Evolutionary conservation across 1,140 invertebrate genomes (phyloP), one percentile per base, ranked within the genome.

Genomic region (Drosophila sulfurigaster): DNA sequence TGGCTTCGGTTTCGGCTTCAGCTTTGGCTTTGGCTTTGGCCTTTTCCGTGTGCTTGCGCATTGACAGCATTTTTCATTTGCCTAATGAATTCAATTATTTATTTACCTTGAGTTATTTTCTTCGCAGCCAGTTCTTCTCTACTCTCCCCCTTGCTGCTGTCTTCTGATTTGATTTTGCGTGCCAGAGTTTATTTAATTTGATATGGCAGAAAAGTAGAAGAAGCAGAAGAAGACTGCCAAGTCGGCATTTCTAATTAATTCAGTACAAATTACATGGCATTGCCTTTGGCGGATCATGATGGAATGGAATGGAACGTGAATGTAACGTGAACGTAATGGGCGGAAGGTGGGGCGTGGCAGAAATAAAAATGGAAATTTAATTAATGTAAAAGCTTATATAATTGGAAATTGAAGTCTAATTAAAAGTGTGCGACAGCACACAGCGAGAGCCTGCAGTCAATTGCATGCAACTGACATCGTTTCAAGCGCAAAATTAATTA

Each of bases 21-120:
- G 52, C 63, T 66, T 41, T 69, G 56, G 64, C 41, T 46, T 20
- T 20, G 20, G 20, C 20, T 25, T 25, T 25, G 20, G 20, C 20
- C 20, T 4, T n/a, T 30, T 52, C 45, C 45, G 60, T 64, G 30
- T 77, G 30, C 65, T 38, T n/a, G 16, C 45, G 67, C 66, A 75
- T 72, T 81, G 87, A 78, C 81, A 77, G 86, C 71, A 81, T 90
- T 90, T 80, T 78, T 90, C 90, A 91, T 91, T 91, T 90, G 83
- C 90, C 78, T 91, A 91, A 91, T 91, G 90, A 91, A 91, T 91
- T 91, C 82, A 91, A 91, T 91, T 91, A 91, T 91, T 91, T 91
- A 91, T 90, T 78, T 78, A 83, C 70, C 80, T 80, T 81, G 70
- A 89, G 83, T 72, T 78, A 72, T 77, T 77, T 25, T 73, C 68